Evolutionary conservation across 2,113 vertebrate species (phyloP).

Genomic region (Aix galericulata): DNA sequence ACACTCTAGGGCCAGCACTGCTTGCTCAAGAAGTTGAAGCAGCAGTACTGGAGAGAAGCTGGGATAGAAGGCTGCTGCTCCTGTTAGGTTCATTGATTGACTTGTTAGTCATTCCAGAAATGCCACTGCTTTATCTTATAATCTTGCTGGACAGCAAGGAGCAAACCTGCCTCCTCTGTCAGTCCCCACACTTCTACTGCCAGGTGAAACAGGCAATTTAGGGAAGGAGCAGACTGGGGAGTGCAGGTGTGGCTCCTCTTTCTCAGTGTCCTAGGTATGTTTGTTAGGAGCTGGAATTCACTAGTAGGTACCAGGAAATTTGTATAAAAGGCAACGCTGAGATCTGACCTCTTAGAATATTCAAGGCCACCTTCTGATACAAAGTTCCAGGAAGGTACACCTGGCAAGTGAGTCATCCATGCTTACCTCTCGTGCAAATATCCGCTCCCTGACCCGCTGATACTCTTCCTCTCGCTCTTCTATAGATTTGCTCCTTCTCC

Average conservation of each 20-base stretch:
- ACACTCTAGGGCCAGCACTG: neutral
- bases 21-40: neutral
- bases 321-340: neutral
- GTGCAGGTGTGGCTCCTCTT: neutral
- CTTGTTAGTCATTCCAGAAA: neutral
- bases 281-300: neutral
- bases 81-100: neutral
- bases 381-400: neutral
- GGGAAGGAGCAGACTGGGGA: neutral
- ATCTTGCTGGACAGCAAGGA: neutral
- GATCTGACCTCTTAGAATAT: neutral
- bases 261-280: neutral
- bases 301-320: neutral
- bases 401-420: neutral
- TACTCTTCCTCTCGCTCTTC: constrained; percentile 98
- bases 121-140: neutral
- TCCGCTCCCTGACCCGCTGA: constrained; percentile 97
- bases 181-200: neutral
- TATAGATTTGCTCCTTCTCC: constrained; percentile 97
- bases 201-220: neutral
- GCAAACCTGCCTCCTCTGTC: neutral
- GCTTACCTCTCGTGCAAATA: constrained; percentile 98
- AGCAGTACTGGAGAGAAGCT: neutral
- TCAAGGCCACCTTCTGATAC: neutral
- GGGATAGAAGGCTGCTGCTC: neutral